A percentile compares a stretch with the other conserved stretches of the same genome.
Evolutionary conservation across 1,140 invertebrate species (phyloP).

Genomic region (Acromyrmex echinatior): DNA sequence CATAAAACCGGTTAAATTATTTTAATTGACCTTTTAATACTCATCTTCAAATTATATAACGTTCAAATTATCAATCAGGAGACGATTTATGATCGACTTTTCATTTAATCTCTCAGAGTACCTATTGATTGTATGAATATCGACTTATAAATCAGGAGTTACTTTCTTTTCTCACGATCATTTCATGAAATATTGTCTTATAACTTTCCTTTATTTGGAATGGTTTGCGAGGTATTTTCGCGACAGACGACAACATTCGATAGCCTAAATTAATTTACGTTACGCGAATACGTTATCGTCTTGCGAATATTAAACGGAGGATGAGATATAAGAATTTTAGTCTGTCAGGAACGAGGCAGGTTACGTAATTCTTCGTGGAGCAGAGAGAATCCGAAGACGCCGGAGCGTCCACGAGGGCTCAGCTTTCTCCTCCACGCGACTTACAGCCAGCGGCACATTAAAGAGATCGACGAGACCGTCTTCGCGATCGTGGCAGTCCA

Average conservation of each 20-base stretch:
- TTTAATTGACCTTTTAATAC: neutral
- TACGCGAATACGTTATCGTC: neutral
- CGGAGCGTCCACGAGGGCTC: slow-evolving; percentile 60
- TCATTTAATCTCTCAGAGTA: neutral
- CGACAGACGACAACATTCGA: neutral
- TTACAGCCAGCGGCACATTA: slow-evolving; percentile 71
- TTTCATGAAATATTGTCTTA: neutral
- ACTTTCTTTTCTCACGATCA: slow-evolving; percentile 14
- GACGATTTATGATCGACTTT: slow-evolving; percentile 20
- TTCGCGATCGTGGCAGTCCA: slow-evolving; percentile 23
- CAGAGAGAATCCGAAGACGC: slow-evolving; percentile 68
- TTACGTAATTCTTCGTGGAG: slow-evolving; percentile 75
- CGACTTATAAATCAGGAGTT: neutral
- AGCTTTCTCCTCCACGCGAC: slow-evolving; percentile 78
- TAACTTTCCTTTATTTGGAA: slow-evolving; percentile 3
- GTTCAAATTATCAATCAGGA: neutral
- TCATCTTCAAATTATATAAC: slow-evolving; percentile 30
- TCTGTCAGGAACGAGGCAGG: slow-evolving; percentile 47
- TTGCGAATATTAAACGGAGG: slow-evolving; percentile 1
- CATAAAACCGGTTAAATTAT: slow-evolving; percentile 2
- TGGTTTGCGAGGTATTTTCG: neutral
- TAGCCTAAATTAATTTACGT: slow-evolving; percentile 11
- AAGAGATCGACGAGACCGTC: slow-evolving; percentile 66
- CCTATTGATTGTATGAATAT: neutral
- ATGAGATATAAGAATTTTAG: neutral